Percentiles rank a stretch among this genome's conserved stretches.
Evolutionary conservation across 92 coral and sea anemone species (phyloP).

Genomic region (Chrysogorgia sp.): DNA sequence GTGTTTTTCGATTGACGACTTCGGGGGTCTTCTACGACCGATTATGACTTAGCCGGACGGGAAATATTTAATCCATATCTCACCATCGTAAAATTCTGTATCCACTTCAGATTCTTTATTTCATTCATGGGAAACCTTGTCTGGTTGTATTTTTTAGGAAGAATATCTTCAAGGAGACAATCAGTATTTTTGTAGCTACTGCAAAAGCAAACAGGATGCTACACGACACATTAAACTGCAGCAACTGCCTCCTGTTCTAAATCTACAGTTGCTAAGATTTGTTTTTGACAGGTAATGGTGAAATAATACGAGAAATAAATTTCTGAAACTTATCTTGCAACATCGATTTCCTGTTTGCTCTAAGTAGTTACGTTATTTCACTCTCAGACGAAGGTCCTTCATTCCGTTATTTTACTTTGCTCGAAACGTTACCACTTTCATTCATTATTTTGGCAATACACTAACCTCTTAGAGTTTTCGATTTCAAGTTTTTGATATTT

Average conservation of each 20-base stretch:
- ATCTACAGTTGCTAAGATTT: conserved; percentile 88
- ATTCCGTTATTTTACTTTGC: too few relatives aligned
- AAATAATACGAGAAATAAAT: neutral
- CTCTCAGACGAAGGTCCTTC: too few relatives aligned
- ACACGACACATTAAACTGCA: conserved; percentile 83
- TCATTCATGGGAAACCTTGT: neutral
- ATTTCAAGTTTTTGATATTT: too few relatives aligned
- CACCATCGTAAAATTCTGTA: neutral
- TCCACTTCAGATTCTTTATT: too few relatives aligned
- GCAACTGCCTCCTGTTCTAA: conserved; percentile 89
- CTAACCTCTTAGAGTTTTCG: too few relatives aligned
- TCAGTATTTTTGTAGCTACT: conserved; percentile 81
- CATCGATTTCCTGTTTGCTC: too few relatives aligned
- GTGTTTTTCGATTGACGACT: too few relatives aligned
- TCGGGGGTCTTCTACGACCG: too few relatives aligned
- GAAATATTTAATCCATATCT: too few relatives aligned
- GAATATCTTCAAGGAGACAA: conserved; percentile 92
- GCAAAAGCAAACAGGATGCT: conserved; percentile 89
- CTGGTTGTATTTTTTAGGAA: conserved; percentile 60
- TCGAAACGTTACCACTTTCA: neutral
- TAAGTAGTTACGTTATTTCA: too few relatives aligned
- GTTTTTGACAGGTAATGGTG: conserved; percentile 91
- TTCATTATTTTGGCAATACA: too few relatives aligned
- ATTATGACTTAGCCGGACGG: too few relatives aligned
- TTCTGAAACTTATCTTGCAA: neutral